Evolutionary conservation across 2,888 invertebrate genomes (phyloP).

Genomic region (Lamellibrachia columna): DNA sequence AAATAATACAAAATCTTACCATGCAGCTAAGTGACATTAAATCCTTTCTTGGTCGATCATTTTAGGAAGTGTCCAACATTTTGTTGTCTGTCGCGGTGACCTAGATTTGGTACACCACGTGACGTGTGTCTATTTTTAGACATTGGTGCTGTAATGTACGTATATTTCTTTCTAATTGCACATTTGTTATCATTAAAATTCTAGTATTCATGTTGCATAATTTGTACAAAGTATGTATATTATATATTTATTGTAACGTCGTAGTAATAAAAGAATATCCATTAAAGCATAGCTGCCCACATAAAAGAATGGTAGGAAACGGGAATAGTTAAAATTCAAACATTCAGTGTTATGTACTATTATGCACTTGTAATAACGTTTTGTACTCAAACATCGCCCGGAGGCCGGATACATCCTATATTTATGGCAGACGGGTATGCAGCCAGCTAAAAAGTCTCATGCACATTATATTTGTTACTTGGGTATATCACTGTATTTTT

Average conservation of each 20-base stretch:
- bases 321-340: background rate
- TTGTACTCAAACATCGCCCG: background rate
- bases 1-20: background rate
- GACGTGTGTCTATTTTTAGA: background rate
- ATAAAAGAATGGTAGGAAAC: background rate
- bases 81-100: background rate
- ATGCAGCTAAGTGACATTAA: background rate
- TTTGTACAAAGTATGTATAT: background rate
- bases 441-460: background rate
- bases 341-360: background rate
- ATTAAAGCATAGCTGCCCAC: background rate
- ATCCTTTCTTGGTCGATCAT: background rate
- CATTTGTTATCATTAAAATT: background rate
- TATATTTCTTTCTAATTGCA: background rate
- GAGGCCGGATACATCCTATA: background rate
- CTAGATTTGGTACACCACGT: conserved; percentile 9
- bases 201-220: background rate
- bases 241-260: background rate
- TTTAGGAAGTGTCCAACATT: background rate
- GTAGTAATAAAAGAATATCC: background rate
- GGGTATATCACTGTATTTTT: background rate
- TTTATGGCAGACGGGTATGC: conserved; percentile 12
- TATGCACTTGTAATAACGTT: background rate
- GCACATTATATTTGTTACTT: background rate
- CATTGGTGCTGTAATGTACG: background rate